A percentile compares a stretch with the other conserved stretches of the same genome.
phyloP scores from a whole-genome alignment of 64 coral and sea anemone genomes.

The Dendrophyllia cribrosa region DNA sequence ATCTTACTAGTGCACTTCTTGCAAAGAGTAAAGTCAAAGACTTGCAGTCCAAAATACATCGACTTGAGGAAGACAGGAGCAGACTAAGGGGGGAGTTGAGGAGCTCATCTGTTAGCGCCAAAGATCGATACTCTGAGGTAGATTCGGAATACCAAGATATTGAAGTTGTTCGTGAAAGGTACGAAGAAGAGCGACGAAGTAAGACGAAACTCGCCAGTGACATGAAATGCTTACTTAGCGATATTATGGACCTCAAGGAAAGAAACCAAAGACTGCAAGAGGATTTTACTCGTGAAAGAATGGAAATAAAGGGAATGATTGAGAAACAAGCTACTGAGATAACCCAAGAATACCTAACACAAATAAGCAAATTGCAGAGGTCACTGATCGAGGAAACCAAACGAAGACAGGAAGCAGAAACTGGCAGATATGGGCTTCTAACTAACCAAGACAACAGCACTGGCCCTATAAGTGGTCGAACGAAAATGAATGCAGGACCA shows the following conservation, averaged over 20 bases:
- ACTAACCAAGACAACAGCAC: neutral
- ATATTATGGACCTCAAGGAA: slow-evolving; percentile 84
- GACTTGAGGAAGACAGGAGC: slow-evolving; percentile 72
- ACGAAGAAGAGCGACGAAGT: slow-evolving; percentile 79
- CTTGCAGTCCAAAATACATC: slow-evolving; percentile 70
- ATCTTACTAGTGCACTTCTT: slow-evolving; percentile 58
- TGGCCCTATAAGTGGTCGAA: neutral
- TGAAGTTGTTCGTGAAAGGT: slow-evolving; percentile 61
- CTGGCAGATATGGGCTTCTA: neutral
- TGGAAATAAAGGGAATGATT: slow-evolving; percentile 87
- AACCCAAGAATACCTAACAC: slow-evolving; percentile 80
- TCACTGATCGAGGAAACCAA: slow-evolving; percentile 77
- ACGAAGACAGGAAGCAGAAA: slow-evolving; percentile 56
- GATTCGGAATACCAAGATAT: slow-evolving; percentile 66
- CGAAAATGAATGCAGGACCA: neutral
- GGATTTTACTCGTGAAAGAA: slow-evolving; percentile 83
- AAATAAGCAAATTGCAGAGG: slow-evolving; percentile 87
- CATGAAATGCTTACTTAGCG: slow-evolving; percentile 84
- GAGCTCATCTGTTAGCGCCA: slow-evolving; percentile 2
- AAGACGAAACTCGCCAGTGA: slow-evolving; percentile 85
- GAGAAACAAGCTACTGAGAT: slow-evolving; percentile 92
- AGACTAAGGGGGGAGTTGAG: slow-evolving; percentile 64
- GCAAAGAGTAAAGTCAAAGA: slow-evolving; percentile 80
- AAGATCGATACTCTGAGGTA: slow-evolving; percentile 44
- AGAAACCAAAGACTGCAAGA: slow-evolving; percentile 83